Conservation (phyloP, 2,888 invertebrate species). For the Homarus gammarus region DNA sequence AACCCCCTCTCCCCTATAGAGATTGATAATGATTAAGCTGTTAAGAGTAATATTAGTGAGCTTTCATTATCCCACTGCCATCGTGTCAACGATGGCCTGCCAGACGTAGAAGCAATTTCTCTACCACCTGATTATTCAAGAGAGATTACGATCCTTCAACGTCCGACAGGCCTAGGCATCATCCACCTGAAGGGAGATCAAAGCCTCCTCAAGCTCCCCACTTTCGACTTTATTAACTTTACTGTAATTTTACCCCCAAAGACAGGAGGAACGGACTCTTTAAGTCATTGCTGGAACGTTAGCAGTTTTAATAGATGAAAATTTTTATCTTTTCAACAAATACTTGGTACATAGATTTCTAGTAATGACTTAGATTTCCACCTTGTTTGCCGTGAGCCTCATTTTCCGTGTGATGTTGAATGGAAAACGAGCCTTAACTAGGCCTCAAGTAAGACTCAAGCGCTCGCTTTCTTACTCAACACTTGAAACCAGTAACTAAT, state of each 20-base stretch:
- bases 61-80: slow-evolving; percentile 58
- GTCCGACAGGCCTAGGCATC: slow-evolving; percentile 38
- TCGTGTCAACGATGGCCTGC: slow-evolving; percentile 39
- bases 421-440: slow-evolving; percentile 48
- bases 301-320: slow-evolving; percentile 44
- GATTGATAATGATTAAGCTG: slow-evolving; percentile 61
- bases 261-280: slow-evolving; percentile 45
- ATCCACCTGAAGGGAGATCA: slow-evolving; percentile 37
- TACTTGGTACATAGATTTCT: slow-evolving; percentile 48
- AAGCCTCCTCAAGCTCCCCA: slow-evolving; percentile 42
- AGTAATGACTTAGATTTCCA: slow-evolving; percentile 51
- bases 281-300: slow-evolving; percentile 49
- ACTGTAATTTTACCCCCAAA: slow-evolving; percentile 33
- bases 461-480: slow-evolving; percentile 55
- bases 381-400: slow-evolving; percentile 44
- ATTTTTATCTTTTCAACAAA: slow-evolving; percentile 55
- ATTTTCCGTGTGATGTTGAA: slow-evolving; percentile 54
- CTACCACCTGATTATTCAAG: slow-evolving; percentile 1
- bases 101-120: slow-evolving; percentile 38
- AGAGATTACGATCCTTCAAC: slow-evolving; percentile 22
- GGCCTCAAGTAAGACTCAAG: slow-evolving; percentile 53
- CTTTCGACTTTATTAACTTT: slow-evolving; percentile 29
- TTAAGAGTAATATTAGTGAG: slow-evolving; percentile 59
- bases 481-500: slow-evolving; percentile 17
- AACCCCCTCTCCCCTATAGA: slow-evolving; percentile 49